These are phyloP conservation scores for Thecocarcelia acutangulata DNA, from an alignment of 2,888 invertebrate species.

Conservation along the genomic window DNA sequence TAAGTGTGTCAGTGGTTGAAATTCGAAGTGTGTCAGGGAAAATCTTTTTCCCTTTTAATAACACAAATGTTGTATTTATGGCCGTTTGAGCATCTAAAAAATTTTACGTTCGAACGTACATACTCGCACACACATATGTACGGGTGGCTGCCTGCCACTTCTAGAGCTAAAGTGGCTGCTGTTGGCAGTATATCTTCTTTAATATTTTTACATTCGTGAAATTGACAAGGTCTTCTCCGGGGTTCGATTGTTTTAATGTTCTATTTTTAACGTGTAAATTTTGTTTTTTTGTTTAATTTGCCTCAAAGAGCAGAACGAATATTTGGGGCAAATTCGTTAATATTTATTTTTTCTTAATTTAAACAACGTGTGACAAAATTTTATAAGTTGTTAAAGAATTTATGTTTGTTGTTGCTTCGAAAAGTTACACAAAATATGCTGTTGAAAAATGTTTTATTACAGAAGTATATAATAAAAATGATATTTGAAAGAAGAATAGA, in stretches of 20 bases:
- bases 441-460: conserved; percentile 30
- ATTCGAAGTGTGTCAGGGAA: conserved; percentile 64
- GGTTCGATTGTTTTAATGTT: conserved; percentile 4
- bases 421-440: conserved; percentile 16
- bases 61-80: conserved; percentile 26
- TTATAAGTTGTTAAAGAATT: conserved; percentile 58
- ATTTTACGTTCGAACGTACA: conserved; percentile 34
- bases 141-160: conserved; percentile 25
- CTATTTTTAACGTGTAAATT: conserved; percentile 23
- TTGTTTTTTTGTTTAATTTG: neutral
- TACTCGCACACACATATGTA: conserved; percentile 30
- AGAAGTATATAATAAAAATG: neutral
- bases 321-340: conserved; percentile 53
- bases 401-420: conserved; percentile 14
- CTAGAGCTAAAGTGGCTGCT: neutral
- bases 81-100: neutral
- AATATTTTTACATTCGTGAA: conserved; percentile 15
- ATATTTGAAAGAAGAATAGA: no score
- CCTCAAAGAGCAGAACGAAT: conserved; percentile 10
- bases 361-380: conserved; percentile 61
- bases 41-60: conserved; percentile 43
- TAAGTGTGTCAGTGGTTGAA: conserved; percentile 33
- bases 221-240: conserved; percentile 33
- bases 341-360: conserved; percentile 47
- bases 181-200: conserved; percentile 10